Percentiles rank a stretch among this genome's conserved stretches.
phyloP scores from a whole-genome alignment of 1,140 invertebrate species.

The Trinorchestia longiramus region DNA sequence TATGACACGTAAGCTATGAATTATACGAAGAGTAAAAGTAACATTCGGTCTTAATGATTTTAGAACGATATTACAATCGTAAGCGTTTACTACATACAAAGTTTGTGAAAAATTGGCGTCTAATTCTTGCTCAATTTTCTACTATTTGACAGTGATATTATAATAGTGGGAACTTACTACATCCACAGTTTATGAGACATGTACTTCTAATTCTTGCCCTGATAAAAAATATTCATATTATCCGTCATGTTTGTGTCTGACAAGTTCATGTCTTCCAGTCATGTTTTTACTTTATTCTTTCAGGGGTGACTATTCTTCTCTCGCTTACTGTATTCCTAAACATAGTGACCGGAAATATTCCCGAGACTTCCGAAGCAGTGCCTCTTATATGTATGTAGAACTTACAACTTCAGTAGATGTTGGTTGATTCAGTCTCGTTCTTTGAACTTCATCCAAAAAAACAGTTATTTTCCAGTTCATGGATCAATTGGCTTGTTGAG shows the following conservation, averaged over 20 bases:
- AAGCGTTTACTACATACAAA: too few relatives aligned
- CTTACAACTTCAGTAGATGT: slow-evolving; percentile 20
- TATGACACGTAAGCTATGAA: too few relatives aligned
- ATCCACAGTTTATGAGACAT: too few relatives aligned
- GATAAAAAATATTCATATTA: neutral
- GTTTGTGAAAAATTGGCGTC: too few relatives aligned
- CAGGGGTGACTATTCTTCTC: slow-evolving; percentile 80
- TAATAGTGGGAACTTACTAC: too few relatives aligned
- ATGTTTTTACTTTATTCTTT: slow-evolving; percentile 63
- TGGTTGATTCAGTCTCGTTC: neutral
- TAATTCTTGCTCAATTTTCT: too few relatives aligned
- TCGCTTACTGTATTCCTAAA: slow-evolving; percentile 81
- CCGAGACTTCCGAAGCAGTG: slow-evolving; percentile 80
- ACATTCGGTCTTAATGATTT: too few relatives aligned
- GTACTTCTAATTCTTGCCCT: too few relatives aligned
- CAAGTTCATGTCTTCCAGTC: neutral
- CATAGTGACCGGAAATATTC: slow-evolving; percentile 77
- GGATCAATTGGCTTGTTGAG: neutral
- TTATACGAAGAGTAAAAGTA: too few relatives aligned
- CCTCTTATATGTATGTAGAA: slow-evolving; percentile 86
- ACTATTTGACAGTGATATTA: too few relatives aligned
- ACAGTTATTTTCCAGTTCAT: neutral
- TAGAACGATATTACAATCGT: too few relatives aligned
- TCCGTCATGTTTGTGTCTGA: neutral
- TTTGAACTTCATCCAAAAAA: neutral